These are phyloP conservation scores for Micromys minutus DNA, from an alignment of 2,113 vertebrate genomes.

Conservation along the genomic window DNA sequence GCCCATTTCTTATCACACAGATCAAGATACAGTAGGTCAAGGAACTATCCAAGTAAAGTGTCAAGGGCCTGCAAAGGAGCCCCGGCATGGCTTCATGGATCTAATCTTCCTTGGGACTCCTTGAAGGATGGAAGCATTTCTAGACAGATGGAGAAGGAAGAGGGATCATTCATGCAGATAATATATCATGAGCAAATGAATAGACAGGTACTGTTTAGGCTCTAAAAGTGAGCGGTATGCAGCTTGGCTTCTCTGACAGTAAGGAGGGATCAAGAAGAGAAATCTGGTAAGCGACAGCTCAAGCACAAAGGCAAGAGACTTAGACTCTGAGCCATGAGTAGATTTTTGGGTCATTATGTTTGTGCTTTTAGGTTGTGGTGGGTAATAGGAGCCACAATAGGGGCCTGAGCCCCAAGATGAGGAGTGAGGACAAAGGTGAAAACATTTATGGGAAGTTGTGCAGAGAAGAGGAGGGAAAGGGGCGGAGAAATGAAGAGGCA, in stretches of 20 bases:
- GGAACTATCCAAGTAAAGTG: background rate
- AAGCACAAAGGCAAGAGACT: background rate
- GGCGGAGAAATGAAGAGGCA: too few relatives aligned
- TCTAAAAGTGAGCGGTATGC: background rate
- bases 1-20: too few relatives aligned
- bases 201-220: background rate
- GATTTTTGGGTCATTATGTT: background rate
- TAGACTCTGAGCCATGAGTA: background rate
- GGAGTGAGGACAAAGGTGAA: background rate
- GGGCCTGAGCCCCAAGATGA: background rate
- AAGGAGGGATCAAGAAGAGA: background rate
- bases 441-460: background rate
- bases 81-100: too few relatives aligned
- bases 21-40: background rate
- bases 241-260: background rate
- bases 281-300: background rate
- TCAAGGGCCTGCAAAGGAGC: background rate
- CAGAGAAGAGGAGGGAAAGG: background rate
- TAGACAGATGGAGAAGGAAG: background rate
- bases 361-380: background rate
- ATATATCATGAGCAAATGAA: background rate
- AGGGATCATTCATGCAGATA: background rate
- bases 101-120: background rate
- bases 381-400: background rate
- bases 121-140: background rate